Conservation (phyloP, 2,113 vertebrate species). For the Laterallus jamaicensis region DNA sequence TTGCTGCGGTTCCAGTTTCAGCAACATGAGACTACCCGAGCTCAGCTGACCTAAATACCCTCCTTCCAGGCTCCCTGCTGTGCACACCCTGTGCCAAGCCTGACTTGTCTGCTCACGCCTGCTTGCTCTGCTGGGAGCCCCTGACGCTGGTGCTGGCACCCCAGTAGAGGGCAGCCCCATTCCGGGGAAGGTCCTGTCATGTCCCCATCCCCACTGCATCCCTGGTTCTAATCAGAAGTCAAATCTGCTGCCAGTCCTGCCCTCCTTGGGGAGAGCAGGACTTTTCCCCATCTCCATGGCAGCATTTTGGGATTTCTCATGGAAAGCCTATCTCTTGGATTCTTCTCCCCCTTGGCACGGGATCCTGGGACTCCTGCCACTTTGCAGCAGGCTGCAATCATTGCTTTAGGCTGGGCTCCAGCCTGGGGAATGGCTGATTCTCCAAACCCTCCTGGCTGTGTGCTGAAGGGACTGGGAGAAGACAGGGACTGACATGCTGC, state of each 20-base stretch:
- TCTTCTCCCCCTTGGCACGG: neutral
- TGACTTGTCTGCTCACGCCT: neutral
- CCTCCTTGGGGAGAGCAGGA: neutral
- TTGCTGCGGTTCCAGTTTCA: neutral
- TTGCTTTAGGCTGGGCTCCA: neutral
- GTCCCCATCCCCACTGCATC: neutral
- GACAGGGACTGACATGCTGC: neutral
- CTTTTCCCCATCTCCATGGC: neutral
- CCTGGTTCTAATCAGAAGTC: neutral
- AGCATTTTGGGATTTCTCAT: neutral
- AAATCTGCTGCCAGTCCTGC: neutral
- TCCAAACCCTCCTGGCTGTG: neutral
- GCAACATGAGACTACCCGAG: neutral
- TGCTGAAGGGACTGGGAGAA: neutral
- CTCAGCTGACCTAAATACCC: constrained; percentile 38
- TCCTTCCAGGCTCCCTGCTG: neutral
- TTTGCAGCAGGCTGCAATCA: neutral
- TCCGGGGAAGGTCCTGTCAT: neutral
- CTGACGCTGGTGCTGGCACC: neutral
- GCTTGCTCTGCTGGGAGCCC: neutral
- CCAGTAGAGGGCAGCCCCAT: constrained; percentile 52
- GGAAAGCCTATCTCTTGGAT: neutral
- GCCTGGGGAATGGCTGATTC: neutral
- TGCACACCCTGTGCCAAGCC: neutral
- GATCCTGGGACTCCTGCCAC: neutral